Conservation (phyloP, 1,140 invertebrate species). For the Zaprionus inermis region DNA sequence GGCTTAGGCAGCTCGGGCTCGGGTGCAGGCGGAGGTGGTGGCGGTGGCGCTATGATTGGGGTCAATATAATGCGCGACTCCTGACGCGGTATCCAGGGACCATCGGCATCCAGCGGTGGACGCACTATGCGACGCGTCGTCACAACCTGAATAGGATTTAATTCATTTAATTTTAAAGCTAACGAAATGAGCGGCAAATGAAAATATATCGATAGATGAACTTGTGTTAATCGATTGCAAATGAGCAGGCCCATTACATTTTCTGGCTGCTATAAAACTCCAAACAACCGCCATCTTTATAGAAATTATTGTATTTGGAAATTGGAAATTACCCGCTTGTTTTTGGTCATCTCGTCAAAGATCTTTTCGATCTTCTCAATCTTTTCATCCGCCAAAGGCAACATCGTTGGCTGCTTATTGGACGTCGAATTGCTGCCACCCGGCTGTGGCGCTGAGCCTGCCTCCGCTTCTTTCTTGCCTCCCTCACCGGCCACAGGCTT, state of each 20-base stretch:
- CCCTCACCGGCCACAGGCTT: constrained; percentile 73
- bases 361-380: constrained; percentile 83
- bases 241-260: neutral
- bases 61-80: constrained; percentile 79
- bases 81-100: constrained; percentile 82
- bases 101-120: constrained; percentile 75
- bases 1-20: constrained; percentile 85
- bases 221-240: neutral
- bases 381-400: constrained; percentile 73
- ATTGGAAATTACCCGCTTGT: constrained; percentile 64
- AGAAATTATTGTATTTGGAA: neutral
- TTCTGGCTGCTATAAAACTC: neutral
- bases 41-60: constrained; percentile 66
- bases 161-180: neutral
- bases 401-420: constrained; percentile 60
- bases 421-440: constrained; percentile 38
- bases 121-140: constrained; percentile 70
- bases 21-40: constrained; percentile 85
- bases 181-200: neutral
- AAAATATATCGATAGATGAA: neutral
- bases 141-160: constrained; percentile 52
- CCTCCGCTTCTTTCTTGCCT: constrained; percentile 67
- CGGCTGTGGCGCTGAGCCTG: constrained; percentile 28
- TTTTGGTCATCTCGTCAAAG: constrained; percentile 83
- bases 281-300: neutral